Conservation (phyloP, 1,140 invertebrate genomes). For the Leptonema lineaticorne region DNA sequence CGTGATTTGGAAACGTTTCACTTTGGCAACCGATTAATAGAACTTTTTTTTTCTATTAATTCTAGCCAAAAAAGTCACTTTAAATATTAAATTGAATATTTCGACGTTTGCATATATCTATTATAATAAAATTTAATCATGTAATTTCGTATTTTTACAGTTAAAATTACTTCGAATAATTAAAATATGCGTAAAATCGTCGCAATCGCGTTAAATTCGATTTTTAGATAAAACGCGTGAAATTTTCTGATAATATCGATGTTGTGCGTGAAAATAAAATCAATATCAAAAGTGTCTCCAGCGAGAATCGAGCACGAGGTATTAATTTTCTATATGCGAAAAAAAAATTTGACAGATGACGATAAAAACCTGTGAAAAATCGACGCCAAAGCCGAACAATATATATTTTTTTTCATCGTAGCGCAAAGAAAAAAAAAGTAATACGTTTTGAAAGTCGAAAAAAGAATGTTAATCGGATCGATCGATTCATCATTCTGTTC, state of each 20-base stretch:
- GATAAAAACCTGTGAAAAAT: background rate
- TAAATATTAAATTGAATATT: background rate
- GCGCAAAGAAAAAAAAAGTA: background rate
- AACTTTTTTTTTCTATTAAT: no score
- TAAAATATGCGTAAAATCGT: no score
- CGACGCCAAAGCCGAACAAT: background rate
- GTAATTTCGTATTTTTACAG: no score
- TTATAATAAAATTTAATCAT: no score
- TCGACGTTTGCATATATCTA: no score
- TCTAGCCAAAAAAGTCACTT: slow-evolving; percentile 3
- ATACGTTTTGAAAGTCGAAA: no score
- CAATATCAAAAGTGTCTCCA: background rate
- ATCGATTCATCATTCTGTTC: no score
- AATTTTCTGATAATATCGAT: no score
- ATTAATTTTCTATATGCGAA: background rate
- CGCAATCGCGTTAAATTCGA: no score
- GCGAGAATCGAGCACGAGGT: background rate
- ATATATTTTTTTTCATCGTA: background rate
- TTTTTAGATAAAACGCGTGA: no score
- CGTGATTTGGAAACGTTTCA: background rate
- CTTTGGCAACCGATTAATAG: slow-evolving; percentile 2
- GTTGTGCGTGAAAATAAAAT: no score
- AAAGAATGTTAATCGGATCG: background rate
- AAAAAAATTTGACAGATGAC: background rate
- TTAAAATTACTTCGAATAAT: no score